Percentiles rank a stretch among this genome's conserved stretches.
phyloP scores from a whole-genome alignment of 2,113 vertebrate genomes.

The Lophochroa leadbeateri region DNA sequence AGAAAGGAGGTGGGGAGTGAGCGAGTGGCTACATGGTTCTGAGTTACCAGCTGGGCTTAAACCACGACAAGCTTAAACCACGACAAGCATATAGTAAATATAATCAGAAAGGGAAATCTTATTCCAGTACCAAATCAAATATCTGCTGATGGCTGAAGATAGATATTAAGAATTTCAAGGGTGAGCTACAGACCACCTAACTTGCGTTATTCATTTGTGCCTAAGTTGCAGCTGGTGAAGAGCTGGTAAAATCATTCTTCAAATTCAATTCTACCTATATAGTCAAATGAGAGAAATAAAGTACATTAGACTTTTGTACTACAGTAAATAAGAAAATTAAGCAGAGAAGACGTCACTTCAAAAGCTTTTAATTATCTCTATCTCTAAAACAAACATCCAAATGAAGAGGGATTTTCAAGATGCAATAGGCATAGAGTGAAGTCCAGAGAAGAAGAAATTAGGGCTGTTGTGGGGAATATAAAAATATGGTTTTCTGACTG shows the following conservation, averaged over 20 bases:
- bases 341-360: background rate
- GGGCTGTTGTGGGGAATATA: background rate
- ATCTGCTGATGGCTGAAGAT: background rate
- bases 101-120: background rate
- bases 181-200: background rate
- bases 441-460: background rate
- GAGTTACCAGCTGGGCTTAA: background rate
- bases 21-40: no score
- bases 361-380: background rate
- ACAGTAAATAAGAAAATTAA: background rate
- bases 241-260: background rate
- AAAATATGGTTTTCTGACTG: background rate
- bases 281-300: background rate
- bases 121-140: background rate
- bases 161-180: background rate
- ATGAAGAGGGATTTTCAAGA: background rate
- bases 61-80: background rate
- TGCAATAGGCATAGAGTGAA: background rate
- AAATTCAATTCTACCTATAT: background rate
- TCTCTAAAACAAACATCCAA: background rate
- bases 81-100: background rate
- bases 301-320: background rate
- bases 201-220: background rate
- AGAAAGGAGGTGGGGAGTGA: no score
- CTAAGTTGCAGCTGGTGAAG: background rate